These are phyloP conservation scores for Toxostoma redivivum DNA, from an alignment of 2,113 vertebrate genomes.

Conservation along the genomic window DNA sequence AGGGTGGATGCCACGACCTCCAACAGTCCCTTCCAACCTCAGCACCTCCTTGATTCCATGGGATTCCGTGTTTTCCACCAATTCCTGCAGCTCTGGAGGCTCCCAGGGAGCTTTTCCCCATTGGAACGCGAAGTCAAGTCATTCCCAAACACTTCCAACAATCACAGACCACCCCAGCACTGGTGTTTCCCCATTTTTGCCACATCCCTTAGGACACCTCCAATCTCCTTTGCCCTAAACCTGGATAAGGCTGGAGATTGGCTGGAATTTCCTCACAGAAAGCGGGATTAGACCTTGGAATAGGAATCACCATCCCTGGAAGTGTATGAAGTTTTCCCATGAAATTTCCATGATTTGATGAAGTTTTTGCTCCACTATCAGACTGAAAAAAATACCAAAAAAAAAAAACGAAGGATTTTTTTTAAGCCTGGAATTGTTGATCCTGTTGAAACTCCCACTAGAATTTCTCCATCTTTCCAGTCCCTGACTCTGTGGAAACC, in stretches of 20 bases:
- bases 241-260: not conserved
- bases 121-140: not conserved
- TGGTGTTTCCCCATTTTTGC: not conserved
- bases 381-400: no score
- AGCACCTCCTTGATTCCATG: not conserved
- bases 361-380: no score
- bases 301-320: not conserved
- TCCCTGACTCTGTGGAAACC: no score
- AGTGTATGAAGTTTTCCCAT: no score
- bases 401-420: no score
- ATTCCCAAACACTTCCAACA: not conserved
- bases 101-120: not conserved
- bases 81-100: not conserved
- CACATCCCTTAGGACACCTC: not conserved
- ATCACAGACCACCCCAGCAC: not conserved
- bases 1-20: rapidly evolving
- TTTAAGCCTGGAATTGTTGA: no score
- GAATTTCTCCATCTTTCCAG: no score
- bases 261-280: not conserved
- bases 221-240: not conserved
- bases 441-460: no score
- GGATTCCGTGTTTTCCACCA: not conserved
- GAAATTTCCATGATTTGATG: no score
- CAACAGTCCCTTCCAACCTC: not conserved
- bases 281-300: not conserved